Base-by-base conservation (phyloP, 2,797 vertebrate genomes). In the Peromyscus nudipes region DNA sequence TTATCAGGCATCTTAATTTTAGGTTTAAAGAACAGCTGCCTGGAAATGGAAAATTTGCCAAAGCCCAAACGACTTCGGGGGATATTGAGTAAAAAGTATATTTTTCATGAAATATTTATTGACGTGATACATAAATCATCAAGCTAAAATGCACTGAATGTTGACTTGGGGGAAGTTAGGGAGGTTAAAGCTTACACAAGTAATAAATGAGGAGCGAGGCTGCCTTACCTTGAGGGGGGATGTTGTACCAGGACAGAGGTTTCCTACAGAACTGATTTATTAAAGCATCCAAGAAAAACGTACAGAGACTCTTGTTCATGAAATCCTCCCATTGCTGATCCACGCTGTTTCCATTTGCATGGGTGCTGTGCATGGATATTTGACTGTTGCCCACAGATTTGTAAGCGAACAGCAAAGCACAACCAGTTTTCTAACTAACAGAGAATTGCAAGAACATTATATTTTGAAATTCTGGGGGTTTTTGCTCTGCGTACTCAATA, bases 111-210 rank as follows among this genome's bases (percentile, higher is more conserved):
- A 98, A 98, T 97, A 96, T 98, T 98, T 98, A 96, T 98, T 97
- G 97, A 91, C 76, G 29, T 86, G 13, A 97, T 98, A 95, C 87
- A 98, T 98, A 98, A 99, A 98, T 98, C 97, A 98, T 97, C 96
- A 94, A 65, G 98, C 94, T 98, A 97, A 98, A 98, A 34, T 37
- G 77, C 97, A 92, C 93, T 97, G 27, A 67, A 96, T 97, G 81
- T 91, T 97, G 98, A 97, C 95, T 88, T 98, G 91, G 69, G 94
- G 92, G 95, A 98, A 97, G 79, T 92, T 98, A 89, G 88, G 98
- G 98, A 98, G 97, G 98, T 98, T 98, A 98, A 98, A 97, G 86
- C 96, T 93, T 97, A 97, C 91, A 96, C 92, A 97, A 98, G 92
- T 97, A 98, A 98, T 92, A 97, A 98, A 98, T 97, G 97, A 98